Percentiles rank a stretch among this genome's conserved stretches.
Evolutionary conservation across 2,113 vertebrate genomes (phyloP).

Genomic region (Pseudopipra pipra): DNA sequence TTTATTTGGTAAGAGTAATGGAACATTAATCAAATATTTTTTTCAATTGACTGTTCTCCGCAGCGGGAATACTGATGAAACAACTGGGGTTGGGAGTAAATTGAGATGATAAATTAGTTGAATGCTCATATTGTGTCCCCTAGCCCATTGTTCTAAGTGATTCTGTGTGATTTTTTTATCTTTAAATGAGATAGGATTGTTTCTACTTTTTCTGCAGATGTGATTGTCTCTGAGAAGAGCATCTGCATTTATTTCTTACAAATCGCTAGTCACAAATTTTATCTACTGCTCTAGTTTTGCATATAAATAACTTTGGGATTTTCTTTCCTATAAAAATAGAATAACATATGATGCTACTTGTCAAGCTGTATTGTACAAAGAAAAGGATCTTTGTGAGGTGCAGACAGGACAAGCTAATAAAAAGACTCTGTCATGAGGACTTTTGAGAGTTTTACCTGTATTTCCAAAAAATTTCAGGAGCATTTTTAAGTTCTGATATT

Average conservation of each 20-base stretch:
- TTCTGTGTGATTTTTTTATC: neutral
- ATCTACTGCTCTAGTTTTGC: constrained; percentile 4
- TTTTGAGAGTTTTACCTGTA: neutral
- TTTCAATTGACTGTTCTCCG: neutral
- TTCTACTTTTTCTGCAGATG: neutral
- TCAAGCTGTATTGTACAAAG: neutral
- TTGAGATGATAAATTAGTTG: constrained; percentile 29
- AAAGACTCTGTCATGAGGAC: neutral
- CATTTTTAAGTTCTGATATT: neutral
- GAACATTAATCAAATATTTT: constrained; percentile 15
- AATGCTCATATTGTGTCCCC: neutral
- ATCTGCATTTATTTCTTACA: constrained; percentile 32
- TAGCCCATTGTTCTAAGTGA: constrained; percentile 11
- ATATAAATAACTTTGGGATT: neutral
- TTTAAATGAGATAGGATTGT: constrained; percentile 19
- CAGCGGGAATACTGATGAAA: neutral
- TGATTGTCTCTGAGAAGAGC: neutral
- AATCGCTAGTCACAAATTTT: constrained; percentile 27
- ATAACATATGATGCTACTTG: neutral
- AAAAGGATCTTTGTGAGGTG: neutral
- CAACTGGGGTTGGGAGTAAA: neutral
- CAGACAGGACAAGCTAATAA: neutral
- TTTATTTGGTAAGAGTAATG: neutral
- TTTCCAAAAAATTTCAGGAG: neutral
- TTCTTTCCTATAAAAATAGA: neutral